These are phyloP conservation scores for Anguilla rostrata DNA, from an alignment of 2,113 vertebrate genomes.

Conservation along the genomic window DNA sequence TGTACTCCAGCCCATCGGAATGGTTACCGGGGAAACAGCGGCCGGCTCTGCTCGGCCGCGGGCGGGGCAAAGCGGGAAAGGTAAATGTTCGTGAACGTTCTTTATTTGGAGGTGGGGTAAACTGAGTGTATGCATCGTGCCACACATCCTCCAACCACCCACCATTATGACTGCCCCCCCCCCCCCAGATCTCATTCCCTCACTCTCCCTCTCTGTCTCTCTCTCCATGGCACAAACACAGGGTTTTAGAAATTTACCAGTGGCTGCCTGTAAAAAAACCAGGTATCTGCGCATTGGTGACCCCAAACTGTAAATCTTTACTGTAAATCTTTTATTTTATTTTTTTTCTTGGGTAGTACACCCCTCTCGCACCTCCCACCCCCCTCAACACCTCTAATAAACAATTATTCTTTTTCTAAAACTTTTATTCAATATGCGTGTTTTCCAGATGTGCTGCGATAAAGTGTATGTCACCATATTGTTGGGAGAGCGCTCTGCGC, in stretches of 20 bases:
- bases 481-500: slow-evolving; percentile 24
- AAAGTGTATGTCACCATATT: slow-evolving; percentile 40
- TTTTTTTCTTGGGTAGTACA: slow-evolving; percentile 2
- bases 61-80: no score
- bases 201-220: not conserved
- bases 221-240: not conserved
- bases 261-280: not conserved
- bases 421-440: slow-evolving; percentile 31
- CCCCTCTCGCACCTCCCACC: not conserved
- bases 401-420: slow-evolving; percentile 9
- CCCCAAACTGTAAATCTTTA: not conserved
- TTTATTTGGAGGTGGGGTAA: no score
- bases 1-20: no score
- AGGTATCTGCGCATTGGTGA: slow-evolving; percentile 5
- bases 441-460: slow-evolving; percentile 30
- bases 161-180: no score
- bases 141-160: no score
- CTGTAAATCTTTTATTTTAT: not conserved
- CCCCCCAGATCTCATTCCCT: not conserved
- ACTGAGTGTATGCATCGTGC: no score
- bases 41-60: no score
- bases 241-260: slow-evolving; percentile 1
- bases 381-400: slow-evolving; percentile 3
- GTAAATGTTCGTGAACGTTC: no score
- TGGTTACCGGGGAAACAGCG: no score